phyloP scores from a whole-genome alignment of 2,797 vertebrate species.

The Catamblyrhynchus diadema region DNA sequence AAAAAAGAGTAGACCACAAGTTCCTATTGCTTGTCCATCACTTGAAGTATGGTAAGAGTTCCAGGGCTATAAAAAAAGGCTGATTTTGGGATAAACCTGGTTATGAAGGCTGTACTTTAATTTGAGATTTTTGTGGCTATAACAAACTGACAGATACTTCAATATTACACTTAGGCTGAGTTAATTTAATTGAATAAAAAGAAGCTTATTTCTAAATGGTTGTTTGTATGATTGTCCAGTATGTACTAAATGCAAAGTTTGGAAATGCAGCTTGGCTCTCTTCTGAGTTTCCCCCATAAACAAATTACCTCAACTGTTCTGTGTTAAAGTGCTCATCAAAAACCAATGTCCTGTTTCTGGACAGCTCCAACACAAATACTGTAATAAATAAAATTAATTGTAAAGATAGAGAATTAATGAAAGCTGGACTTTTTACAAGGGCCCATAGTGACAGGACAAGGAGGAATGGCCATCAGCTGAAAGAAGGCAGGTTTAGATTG shows the following conservation, averaged over 20 bases:
- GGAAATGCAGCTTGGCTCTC: neutral
- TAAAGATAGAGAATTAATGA: neutral
- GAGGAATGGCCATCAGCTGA: neutral
- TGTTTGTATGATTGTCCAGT: neutral
- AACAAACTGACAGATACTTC: neutral
- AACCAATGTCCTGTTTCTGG: neutral
- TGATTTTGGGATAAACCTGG: neutral
- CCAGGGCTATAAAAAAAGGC: neutral
- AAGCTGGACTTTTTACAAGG: neutral
- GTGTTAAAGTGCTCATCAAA: neutral
- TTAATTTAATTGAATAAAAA: neutral
- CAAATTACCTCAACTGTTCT: neutral
- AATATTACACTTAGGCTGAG: neutral
- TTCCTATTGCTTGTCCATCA: neutral
- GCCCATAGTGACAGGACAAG: neutral
- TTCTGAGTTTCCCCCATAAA: neutral
- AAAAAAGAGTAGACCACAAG: neutral
- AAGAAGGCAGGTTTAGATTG: neutral
- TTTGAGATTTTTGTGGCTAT: neutral
- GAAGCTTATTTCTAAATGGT: neutral
- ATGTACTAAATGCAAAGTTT: neutral
- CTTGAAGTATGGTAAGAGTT: neutral
- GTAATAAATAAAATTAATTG: neutral
- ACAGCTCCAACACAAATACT: neutral
- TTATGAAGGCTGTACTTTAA: neutral